These are phyloP conservation scores for Temnothorax ravouxi DNA, from an alignment of 2,888 invertebrate species.

Conservation along the genomic window DNA sequence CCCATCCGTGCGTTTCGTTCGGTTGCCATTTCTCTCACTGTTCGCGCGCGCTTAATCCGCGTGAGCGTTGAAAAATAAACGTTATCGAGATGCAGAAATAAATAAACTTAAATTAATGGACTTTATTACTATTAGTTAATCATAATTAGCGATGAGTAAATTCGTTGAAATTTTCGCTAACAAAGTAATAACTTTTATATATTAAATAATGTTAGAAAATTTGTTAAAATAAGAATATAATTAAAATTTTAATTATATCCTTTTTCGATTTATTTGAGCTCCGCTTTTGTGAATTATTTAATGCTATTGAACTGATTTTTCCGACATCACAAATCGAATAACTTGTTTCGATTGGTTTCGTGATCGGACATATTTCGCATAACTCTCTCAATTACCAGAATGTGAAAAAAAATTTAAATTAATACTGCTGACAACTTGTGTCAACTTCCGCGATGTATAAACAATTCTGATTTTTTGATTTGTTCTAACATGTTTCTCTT, in stretches of 20 bases:
- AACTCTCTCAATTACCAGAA: neutral
- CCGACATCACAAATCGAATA: neutral
- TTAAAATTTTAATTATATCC: neutral
- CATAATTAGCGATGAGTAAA: neutral
- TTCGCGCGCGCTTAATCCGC: slow-evolving; percentile 10
- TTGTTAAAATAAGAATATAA: neutral
- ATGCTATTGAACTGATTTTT: neutral
- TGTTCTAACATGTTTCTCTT: neutral
- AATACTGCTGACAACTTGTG: neutral
- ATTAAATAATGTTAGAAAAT: neutral
- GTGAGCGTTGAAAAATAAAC: neutral
- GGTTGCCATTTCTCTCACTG: slow-evolving; percentile 46
- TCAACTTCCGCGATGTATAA: neutral
- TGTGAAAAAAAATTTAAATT: neutral
- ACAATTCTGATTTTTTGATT: neutral
- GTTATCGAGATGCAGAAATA: neutral
- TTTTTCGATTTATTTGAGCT: neutral
- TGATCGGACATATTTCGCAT: neutral
- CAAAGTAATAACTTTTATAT: neutral
- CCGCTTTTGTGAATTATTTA: neutral
- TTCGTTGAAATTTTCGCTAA: neutral
- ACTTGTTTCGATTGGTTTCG: neutral
- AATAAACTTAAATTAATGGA: neutral
- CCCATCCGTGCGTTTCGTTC: slow-evolving; percentile 43
- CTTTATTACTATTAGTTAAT: neutral